Evolutionary conservation across 2,797 vertebrate species (phyloP).

Genomic region (Peromyscus eremicus): DNA sequence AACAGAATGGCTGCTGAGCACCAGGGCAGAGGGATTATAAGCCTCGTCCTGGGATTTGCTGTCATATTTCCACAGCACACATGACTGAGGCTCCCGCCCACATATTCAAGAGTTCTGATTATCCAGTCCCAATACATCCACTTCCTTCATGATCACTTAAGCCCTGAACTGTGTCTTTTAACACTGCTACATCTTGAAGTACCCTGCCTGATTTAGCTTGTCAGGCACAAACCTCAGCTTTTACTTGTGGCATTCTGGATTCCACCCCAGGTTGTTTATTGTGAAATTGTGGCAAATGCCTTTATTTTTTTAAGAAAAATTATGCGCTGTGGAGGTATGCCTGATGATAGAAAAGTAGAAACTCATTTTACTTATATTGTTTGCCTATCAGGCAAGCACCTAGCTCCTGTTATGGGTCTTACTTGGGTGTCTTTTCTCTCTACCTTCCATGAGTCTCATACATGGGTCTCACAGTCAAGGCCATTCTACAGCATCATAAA

Average conservation of each 20-base stretch:
- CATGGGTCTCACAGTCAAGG: neutral
- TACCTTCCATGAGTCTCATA: neutral
- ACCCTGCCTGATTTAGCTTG: neutral
- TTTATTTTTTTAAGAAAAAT: conserved; percentile 24
- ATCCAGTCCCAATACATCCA: neutral
- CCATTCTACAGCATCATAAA: neutral
- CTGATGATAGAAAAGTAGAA: neutral
- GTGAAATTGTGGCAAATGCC: neutral
- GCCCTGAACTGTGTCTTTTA: neutral
- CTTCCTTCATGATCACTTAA: conserved; percentile 13
- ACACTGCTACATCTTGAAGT: neutral
- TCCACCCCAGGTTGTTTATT: neutral
- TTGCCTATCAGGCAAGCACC: neutral
- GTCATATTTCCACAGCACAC: conserved; percentile 40
- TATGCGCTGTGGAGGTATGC: neutral
- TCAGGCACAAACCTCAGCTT: neutral
- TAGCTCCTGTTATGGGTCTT: neutral
- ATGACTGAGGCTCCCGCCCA: conserved; percentile 32
- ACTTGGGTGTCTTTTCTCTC: neutral
- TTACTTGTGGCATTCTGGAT: neutral
- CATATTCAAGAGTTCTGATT: conserved; percentile 8
- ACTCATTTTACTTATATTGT: neutral
- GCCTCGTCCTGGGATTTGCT: conserved; percentile 54
- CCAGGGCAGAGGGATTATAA: conserved; percentile 42
- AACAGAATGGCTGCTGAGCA: conserved; percentile 56